Evolutionary conservation across 2,888 invertebrate genomes (phyloP).

Genomic region (Thelaira solivaga): DNA sequence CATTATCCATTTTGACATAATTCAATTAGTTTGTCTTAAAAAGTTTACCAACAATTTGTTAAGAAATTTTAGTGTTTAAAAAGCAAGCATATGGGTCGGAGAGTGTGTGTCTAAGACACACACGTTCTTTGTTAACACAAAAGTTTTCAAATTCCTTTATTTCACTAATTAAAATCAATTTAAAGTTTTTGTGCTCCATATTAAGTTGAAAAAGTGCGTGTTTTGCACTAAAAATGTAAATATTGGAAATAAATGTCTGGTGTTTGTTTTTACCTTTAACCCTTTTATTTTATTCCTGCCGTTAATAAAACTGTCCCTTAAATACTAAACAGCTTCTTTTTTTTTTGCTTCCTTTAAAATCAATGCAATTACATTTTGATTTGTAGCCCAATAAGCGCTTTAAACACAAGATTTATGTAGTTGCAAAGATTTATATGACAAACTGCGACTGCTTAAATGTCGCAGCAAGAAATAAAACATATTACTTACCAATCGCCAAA

Average conservation of each 20-base stretch:
- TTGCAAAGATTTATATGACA: conserved; percentile 72
- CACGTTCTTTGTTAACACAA: background rate
- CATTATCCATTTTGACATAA: conserved; percentile 55
- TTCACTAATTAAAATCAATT: conserved; percentile 29
- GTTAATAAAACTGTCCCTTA: conserved; percentile 20
- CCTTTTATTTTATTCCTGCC: background rate
- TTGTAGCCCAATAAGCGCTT: conserved; percentile 67
- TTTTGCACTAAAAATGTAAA: background rate
- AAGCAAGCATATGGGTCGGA: background rate
- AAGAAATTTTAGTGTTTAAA: background rate
- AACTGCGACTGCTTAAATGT: conserved; percentile 51
- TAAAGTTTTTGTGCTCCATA: background rate
- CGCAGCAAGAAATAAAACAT: background rate
- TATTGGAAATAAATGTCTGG: too few relatives aligned
- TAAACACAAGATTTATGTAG: conserved; percentile 74
- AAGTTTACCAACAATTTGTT: conserved; percentile 27
- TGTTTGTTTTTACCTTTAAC: background rate
- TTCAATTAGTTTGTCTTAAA: conserved; percentile 41
- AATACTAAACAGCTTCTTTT: conserved; percentile 61
- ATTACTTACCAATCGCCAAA: conserved; percentile 26
- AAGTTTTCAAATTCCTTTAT: background rate
- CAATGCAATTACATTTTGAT: conserved; percentile 75
- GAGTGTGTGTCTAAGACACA: too few relatives aligned
- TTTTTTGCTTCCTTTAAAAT: conserved; percentile 69
- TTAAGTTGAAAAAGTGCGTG: background rate